Percentiles rank a stretch among this genome's conserved stretches.
Conservation (phyloP, 2,888 invertebrate species). For the Aproaerema taeniolella region DNA sequence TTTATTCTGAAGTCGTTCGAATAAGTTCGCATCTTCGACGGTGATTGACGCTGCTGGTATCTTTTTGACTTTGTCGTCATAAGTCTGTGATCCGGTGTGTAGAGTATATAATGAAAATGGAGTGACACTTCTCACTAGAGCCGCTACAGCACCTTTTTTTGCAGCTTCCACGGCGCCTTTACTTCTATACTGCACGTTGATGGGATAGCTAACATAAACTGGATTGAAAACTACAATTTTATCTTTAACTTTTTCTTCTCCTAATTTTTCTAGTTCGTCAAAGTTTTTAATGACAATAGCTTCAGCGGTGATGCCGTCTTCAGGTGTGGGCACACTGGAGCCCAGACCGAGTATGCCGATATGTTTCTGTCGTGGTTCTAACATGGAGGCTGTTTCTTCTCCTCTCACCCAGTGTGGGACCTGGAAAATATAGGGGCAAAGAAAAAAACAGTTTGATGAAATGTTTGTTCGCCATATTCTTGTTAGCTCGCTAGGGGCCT, state of each 20-base stretch:
- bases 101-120: conserved; percentile 85
- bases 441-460: background rate
- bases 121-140: conserved; percentile 83
- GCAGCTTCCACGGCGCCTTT: conserved; percentile 82
- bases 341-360: conserved; percentile 83
- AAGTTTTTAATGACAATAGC: conserved; percentile 83
- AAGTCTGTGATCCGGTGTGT: conserved; percentile 84
- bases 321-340: conserved; percentile 81
- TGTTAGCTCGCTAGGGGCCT: too few relatives aligned
- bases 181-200: conserved; percentile 80
- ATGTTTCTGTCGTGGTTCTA: conserved; percentile 77
- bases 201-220: conserved; percentile 78
- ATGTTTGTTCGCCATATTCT: too few relatives aligned
- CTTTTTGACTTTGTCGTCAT: conserved; percentile 73
- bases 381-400: conserved; percentile 78
- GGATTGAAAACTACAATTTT: conserved; percentile 89
- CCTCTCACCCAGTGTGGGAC: conserved; percentile 76
- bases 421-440: conserved; percentile 25
- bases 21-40: conserved; percentile 84
- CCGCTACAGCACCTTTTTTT: conserved; percentile 84
- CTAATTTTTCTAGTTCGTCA: conserved; percentile 76
- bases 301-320: conserved; percentile 82
- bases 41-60: conserved; percentile 87
- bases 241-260: conserved; percentile 67
- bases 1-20: conserved; percentile 78